A percentile compares a stretch with the other conserved stretches of the same genome.
Evolutionary conservation across 92 coral and sea anemone species (phyloP).

Genomic region (Epizoanthus ramosus): DNA sequence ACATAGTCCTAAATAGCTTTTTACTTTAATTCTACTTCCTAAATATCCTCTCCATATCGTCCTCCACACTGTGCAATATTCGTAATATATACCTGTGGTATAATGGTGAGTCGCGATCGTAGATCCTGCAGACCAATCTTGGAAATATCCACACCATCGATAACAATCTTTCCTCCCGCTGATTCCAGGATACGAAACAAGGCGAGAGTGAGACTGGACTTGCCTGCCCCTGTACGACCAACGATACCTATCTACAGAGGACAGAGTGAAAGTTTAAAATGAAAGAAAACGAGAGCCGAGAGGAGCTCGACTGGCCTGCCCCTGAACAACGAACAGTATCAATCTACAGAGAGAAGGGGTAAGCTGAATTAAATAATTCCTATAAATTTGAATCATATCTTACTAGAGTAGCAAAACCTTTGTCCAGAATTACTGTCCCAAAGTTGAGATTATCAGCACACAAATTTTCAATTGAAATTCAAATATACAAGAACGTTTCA

Average conservation of each 20-base stretch:
- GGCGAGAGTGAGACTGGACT: constrained; percentile 81
- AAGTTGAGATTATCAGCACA: too few species aligned
- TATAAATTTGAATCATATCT: too few species aligned
- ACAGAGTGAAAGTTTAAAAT: too few species aligned
- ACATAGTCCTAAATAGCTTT: too few species aligned
- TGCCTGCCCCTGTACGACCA: constrained; percentile 98
- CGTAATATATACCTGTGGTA: constrained; percentile 78
- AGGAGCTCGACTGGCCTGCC: constrained; percentile 53
- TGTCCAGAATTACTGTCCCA: too few species aligned
- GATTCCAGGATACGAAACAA: constrained; percentile 92
- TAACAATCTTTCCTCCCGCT: constrained; percentile 78
- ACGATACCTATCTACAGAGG: constrained; percentile 48
- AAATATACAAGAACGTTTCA: too few species aligned
- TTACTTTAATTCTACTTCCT: too few species aligned
- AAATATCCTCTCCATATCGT: too few species aligned
- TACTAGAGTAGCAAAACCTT: too few species aligned
- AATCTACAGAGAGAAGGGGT: constrained; percentile 46
- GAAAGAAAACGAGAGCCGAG: too few species aligned
- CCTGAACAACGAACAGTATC: constrained; percentile 91
- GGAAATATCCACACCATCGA: constrained; percentile 83
- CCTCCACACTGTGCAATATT: too few species aligned
- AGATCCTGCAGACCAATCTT: constrained; percentile 88
- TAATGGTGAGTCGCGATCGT: constrained; percentile 85
- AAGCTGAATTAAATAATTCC: not conserved
- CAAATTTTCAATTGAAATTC: too few species aligned